Base-by-base conservation (phyloP, 2,113 vertebrate genomes). In the Dicaeum eximium region DNA sequence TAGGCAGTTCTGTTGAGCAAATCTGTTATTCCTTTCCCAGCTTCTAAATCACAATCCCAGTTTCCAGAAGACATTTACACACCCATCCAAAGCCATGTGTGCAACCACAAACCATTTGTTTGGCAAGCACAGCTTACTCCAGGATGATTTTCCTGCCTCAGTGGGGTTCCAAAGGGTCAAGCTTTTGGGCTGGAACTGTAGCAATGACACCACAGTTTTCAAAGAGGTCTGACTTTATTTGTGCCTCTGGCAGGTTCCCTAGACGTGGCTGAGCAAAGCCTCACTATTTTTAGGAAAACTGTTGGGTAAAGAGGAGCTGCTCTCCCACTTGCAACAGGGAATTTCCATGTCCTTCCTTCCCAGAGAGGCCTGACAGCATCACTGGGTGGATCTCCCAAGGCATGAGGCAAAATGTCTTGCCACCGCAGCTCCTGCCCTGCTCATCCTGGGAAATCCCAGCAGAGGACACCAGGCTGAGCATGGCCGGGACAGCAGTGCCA, bases 381-480 rank as follows among this genome's bases (percentile, higher is more conserved):
- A 17, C 86, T 72, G 72, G 54, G 62, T 51, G 67, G n/a, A 35
- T 65, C 23, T 82, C 79, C 37, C 6, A 11, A 44, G 38, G 16
- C 21, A 44, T 21, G 40, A 69, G 27, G 33, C 15, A 40, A 51
- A 48, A 3, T 33, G 25, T 31, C 6, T 15, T 37, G 28, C 23
- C 65, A 14, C 33, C 48, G 3, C 61, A 88, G 3, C 33, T 24
- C 35, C 70, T 86, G 51, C 27, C 71, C 42, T 62, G 7, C 28
- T 20, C 16, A n/a, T 19, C 37, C 51, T 62, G 79, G 67, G 30
- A 75, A 83, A 83, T 15, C 75, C 62, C 67, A 6, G 48, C 13
- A 17, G 57, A 9, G 28, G 13, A 2, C 42, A 5, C 15, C 3
- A 4, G 2, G 2, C n/a, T 38, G 62, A 19, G 24, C 57, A 4